These are phyloP conservation scores for Melikaiella ostensackeni DNA, from an alignment of 2,888 invertebrate species.

Conservation along the genomic window DNA sequence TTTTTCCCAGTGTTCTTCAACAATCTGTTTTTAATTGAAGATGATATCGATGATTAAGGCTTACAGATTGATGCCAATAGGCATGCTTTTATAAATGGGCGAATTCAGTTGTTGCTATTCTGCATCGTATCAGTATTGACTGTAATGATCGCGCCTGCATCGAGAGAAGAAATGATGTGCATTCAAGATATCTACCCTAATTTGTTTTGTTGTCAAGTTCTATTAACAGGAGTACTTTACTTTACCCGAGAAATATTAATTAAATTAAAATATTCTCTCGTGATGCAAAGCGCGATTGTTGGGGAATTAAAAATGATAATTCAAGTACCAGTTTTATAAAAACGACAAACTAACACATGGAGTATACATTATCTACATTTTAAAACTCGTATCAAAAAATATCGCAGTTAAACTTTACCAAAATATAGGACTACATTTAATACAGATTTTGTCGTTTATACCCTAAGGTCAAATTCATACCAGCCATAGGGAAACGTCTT, in stretches of 20 bases:
- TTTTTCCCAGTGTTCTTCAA: neutral
- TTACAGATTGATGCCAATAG: conserved; percentile 9
- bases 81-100: neutral
- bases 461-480: too few relatives aligned
- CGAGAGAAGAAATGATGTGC: neutral
- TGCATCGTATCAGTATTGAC: neutral
- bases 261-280: neutral
- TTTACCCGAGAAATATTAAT: too few relatives aligned
- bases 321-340: conserved; percentile 32
- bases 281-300: neutral
- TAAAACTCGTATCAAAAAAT: neutral
- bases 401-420: neutral
- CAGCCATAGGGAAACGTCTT: too few relatives aligned
- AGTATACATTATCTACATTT: conserved; percentile 12
- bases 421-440: neutral
- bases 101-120: conserved; percentile 10
- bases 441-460: conserved; percentile 14
- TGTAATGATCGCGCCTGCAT: conserved; percentile 1
- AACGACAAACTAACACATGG: conserved; percentile 16
- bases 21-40: neutral
- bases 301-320: conserved; percentile 16
- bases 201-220: neutral
- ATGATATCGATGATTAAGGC: conserved; percentile 24
- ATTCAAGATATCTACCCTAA: neutral
- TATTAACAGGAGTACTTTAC: too few relatives aligned